Base-by-base conservation (phyloP, 2,888 invertebrate genomes). In the Muscina levida region DNA sequence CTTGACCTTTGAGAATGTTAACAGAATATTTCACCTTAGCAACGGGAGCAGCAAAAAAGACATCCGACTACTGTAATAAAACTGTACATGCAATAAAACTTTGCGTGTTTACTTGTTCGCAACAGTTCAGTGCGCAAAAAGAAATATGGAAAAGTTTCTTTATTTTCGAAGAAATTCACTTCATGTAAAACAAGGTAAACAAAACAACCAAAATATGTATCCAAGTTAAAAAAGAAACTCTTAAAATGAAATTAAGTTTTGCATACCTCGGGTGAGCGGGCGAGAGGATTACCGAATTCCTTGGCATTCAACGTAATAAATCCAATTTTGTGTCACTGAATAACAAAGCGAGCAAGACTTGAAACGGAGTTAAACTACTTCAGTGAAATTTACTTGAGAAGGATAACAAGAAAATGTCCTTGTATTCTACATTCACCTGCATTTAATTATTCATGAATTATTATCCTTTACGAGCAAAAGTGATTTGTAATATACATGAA, bases 141-240 rank as follows among this genome's bases (percentile, higher is more conserved):
- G 53, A 31, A 31, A 31, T 31, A 31, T 31, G 15, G 11, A 48
- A 67, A 67, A 51, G 31, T 67, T 51, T 57, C 17, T 19, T 8
- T 53, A 51, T 37, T 39, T 37, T 48, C 17, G 51, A 37, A 39
- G 39, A 39, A 37, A 37, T 67, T 67, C 51, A 39, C 39, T 53
- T 39, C 46, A 51, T 67, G 67, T 67, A 67, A 51, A 53, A 67
- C 51, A 67, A 53, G 67, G 51, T 67, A 67, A 67, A 67, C 67
- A 51, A 31, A 67, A 67, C 51, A 31, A 3, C 31, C 31, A 31
- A 17, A 51, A 67, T 17, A 67, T 6, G 22, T 53, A 31, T 51
- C 37, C 53, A 37, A 67, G 2, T 51, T 56, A 26, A 19, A 17
- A 22, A 67, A 53, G 67, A 53, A 67, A 67, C 31, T 59, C 59